These are phyloP conservation scores for Cynopterus sphinx DNA, from an alignment of 2,797 vertebrate species.

Conservation along the genomic window DNA sequence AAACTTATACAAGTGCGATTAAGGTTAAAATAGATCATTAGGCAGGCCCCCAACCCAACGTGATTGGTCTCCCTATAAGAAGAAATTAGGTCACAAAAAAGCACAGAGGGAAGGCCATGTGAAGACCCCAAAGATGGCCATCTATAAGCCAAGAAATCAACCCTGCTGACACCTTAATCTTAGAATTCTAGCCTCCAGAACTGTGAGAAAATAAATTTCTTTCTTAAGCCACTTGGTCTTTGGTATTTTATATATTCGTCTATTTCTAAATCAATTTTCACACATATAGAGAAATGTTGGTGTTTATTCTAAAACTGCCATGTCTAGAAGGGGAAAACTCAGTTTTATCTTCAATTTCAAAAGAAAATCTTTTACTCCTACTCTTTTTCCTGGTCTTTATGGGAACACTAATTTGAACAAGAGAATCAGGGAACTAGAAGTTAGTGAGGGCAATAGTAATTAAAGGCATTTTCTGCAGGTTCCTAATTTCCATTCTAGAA, in stretches of 20 bases:
- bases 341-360: not conserved
- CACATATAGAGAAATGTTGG: not conserved
- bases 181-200: not conserved
- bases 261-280: not conserved
- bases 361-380: not conserved
- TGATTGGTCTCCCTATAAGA: not conserved
- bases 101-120: not conserved
- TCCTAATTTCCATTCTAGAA: conserved; percentile 3
- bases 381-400: not conserved
- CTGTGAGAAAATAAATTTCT: not conserved
- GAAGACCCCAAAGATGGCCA: not conserved
- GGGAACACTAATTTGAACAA: conserved; percentile 11
- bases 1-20: not conserved
- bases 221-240: not conserved
- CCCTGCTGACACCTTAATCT: not conserved
- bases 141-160: not conserved
- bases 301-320: not conserved
- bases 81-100: not conserved
- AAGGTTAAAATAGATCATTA: not conserved
- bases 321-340: not conserved
- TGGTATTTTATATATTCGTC: not conserved
- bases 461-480: not conserved
- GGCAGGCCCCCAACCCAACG: not conserved
- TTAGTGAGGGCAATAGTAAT: not conserved
- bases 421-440: not conserved